Evolutionary conservation across 2,113 vertebrate species (phyloP).

Genomic region (Athene noctua): DNA sequence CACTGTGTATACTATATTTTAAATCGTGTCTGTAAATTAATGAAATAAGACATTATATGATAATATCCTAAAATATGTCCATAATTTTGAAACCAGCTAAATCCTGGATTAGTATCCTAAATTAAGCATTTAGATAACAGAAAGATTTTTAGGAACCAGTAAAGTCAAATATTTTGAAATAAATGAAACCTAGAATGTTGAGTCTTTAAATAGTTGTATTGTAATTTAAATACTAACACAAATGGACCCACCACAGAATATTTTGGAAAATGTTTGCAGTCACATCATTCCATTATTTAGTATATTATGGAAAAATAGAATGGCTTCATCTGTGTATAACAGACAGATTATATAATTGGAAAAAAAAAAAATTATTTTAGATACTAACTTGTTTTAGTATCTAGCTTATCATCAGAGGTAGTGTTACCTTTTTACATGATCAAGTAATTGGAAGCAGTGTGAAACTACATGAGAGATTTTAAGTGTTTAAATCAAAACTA

Average conservation of each 20-base stretch:
- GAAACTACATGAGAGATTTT: too few species aligned
- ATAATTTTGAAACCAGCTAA: not conserved
- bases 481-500: too few species aligned
- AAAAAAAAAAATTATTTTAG: not conserved
- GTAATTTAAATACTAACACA: not conserved
- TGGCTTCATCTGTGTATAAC: not conserved
- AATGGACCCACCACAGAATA: not conserved
- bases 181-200: not conserved
- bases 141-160: not conserved
- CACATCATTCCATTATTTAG: not conserved
- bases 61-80: not conserved
- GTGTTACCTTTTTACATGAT: too few species aligned
- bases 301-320: not conserved
- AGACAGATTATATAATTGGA: too few species aligned
- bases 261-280: not conserved
- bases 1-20: not conserved
- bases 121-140: not conserved
- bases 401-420: too few species aligned
- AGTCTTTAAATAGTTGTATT: not conserved
- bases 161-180: not conserved
- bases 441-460: too few species aligned
- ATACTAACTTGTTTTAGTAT: too few species aligned
- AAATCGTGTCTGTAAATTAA: not conserved
- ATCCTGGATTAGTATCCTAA: not conserved
- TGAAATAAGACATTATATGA: not conserved